Base-by-base conservation (phyloP, 2,797 vertebrate species). In the Pipistrellus kuhlii region DNA sequence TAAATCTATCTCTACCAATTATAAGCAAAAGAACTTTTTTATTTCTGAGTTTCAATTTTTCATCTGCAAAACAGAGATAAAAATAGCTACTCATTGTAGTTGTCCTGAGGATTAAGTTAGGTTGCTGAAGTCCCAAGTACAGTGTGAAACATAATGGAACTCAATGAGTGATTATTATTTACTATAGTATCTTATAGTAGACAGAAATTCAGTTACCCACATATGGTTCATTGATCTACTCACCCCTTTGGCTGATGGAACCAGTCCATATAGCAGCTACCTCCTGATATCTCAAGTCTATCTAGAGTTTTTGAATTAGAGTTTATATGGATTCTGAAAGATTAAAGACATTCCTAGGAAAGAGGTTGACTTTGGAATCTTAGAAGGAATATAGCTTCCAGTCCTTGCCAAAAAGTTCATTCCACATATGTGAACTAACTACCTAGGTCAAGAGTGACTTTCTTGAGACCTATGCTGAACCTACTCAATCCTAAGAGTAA, bases 21-120 rank as follows among this genome's bases (percentile, higher is more conserved):
- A 76, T 53, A 51, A 93, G 8, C 1, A 15, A 59, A 41, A 3
- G 78, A 86, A 13, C 12, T 77, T 59, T 64, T 21, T 90, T 85
- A 85, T 83, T 90, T 95, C 59, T 62, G n/a, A 73, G 35, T 48
- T 71, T 80, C 23, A 35, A n/a, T 84, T 81, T 91, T 76, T 85
- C 21, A n/a, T 53, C 72, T 88, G 30, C 41, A 57, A 90, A 88
- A 78, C 72, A n/a, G 66, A 81, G 23, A 75, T 68, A 92, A 90
- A 93, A 90, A 57, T 55, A 90, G 25, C 69, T 86, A 14, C 64
- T 38, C 30, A 4, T 46, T 92, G 32, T 18, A 87, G 38, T 77
- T 82, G 30, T 64, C 53, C 23, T 46, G 90, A 90, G 9, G 32
- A 85, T 46, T 85, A 84, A 95, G 82, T 73, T 77, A 95, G 41